A percentile compares a stretch with the other conserved stretches of the same genome.
phyloP scores from a whole-genome alignment of 2,797 vertebrate species.

The Pagetopsis macropterus region DNA sequence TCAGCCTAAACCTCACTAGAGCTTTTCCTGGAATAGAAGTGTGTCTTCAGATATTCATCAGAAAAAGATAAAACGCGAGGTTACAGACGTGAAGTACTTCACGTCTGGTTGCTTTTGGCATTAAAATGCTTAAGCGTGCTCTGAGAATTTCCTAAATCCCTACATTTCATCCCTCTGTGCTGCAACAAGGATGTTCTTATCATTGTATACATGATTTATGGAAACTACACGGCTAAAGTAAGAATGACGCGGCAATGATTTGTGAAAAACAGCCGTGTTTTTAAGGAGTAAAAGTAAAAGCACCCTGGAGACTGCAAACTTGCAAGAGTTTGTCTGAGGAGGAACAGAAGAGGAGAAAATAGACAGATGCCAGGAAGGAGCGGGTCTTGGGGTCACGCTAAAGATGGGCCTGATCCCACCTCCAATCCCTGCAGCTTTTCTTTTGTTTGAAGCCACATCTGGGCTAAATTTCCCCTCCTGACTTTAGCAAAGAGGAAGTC shows the following conservation, averaged over 20 bases:
- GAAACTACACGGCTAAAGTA: neutral
- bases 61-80: slow-evolving; percentile 3
- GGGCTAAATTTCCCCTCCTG: slow-evolving; percentile 78
- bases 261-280: slow-evolving; percentile 34
- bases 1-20: neutral
- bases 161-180: slow-evolving; percentile 15
- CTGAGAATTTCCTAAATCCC: slow-evolving; percentile 19
- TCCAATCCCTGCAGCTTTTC: slow-evolving; percentile 79
- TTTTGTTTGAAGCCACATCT: slow-evolving; percentile 85
- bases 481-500: slow-evolving; percentile 78
- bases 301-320: slow-evolving; percentile 40
- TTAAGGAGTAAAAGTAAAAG: slow-evolving; percentile 46
- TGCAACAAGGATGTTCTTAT: slow-evolving; percentile 17
- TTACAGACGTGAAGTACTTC: slow-evolving; percentile 10
- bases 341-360: slow-evolving; percentile 59
- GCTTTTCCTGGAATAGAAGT: slow-evolving; percentile 1
- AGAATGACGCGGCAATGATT: slow-evolving; percentile 16
- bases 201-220: neutral
- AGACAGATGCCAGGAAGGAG: slow-evolving; percentile 77
- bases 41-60: slow-evolving; percentile 8
- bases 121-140: slow-evolving; percentile 4
- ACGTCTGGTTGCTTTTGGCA: slow-evolving; percentile 15
- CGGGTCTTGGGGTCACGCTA: slow-evolving; percentile 75
- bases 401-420: slow-evolving; percentile 82
- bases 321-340: slow-evolving; percentile 47